Base-by-base conservation (phyloP, 2,888 invertebrate species). In the Cryptocephalus moraei region DNA sequence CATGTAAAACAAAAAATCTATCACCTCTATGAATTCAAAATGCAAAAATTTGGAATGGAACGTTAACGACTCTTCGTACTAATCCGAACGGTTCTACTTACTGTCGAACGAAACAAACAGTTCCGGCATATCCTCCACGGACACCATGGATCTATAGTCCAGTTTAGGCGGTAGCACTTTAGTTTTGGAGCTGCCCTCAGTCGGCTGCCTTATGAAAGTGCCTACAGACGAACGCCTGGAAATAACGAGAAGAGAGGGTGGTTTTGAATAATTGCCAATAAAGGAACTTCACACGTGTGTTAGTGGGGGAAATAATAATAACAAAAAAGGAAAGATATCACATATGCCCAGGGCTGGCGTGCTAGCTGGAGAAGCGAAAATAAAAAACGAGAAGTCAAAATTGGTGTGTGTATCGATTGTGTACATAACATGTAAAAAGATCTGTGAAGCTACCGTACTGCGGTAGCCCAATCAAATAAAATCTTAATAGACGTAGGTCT, bases 51-150 rank as follows among this genome's bases (percentile, higher is more conserved):
- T 22, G 2, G 6, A 22, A 22, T 22, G 22, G 6, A 2, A 4
- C 6, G 6, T 22, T 22, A 2, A 22, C 6, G 22, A 22, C 22
- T 22, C 6, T 2, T 22, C 6, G 6, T 6, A 22, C 22, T 6
- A 22, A 22, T 22, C 6, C 6, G 22, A 22, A 22, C 22, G 6
- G 22, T 22, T 22, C 14, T 62, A 84, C 91, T 84, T 73, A 92
- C 91, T 91, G 71, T 94, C 92, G 67, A 95, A 89, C 43, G 92
- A 90, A 58, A 89, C 88, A 75, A 95, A 94, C 57, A 95, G 79
- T 72, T 93, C 93, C 4, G 94, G 92, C 82, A 91, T 91, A 69
- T 95, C 95, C 63, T 91, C 91, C 55, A 91, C 87, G 14, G 91
- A 91, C 52, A 91, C 91, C 90, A 91, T 90, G 66, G 90, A 91